A percentile compares a stretch with the other conserved stretches of the same genome.
These are phyloP conservation scores for Nomada flava DNA, from an alignment of 2,888 invertebrate genomes.

Conservation along the genomic window DNA sequence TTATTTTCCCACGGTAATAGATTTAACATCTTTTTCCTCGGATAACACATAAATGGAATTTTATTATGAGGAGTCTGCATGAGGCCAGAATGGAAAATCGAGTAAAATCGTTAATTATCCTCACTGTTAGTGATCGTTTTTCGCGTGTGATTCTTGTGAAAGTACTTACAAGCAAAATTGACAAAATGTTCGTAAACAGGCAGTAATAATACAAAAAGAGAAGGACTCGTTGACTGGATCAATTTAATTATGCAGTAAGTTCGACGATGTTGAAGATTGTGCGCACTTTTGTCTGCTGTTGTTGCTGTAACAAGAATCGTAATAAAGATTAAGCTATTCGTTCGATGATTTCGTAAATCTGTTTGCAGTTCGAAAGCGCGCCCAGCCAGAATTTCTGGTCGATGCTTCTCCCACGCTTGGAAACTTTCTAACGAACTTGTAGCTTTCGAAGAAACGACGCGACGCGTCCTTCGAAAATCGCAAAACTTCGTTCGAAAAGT, in stretches of 20 bases:
- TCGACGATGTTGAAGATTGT: conserved; percentile 12
- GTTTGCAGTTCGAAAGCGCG: conserved; percentile 15
- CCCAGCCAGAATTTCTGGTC: conserved; percentile 12
- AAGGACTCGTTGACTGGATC: neutral
- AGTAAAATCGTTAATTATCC: no score
- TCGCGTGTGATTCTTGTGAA: neutral
- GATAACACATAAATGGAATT: no score
- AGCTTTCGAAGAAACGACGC: conserved; percentile 37
- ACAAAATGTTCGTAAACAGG: neutral
- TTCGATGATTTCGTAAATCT: conserved; percentile 42
- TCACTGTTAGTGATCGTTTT: no score
- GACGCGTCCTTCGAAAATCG: conserved; percentile 46
- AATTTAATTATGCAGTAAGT: neutral
- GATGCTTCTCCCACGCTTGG: conserved; percentile 7
- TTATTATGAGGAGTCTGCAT: no score
- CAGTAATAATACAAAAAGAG: neutral
- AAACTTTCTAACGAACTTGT: conserved; percentile 65
- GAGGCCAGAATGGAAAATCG: no score
- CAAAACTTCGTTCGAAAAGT: conserved; percentile 35
- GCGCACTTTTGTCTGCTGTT: conserved; percentile 4
- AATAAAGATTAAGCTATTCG: conserved; percentile 22
- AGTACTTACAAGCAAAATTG: neutral
- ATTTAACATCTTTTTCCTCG: no score
- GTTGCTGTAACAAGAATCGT: conserved; percentile 18
- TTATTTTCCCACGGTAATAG: no score